Percentiles rank a stretch among this genome's conserved stretches.
Conservation (phyloP, 2,888 invertebrate genomes). For the Drosophila anomalata region DNA sequence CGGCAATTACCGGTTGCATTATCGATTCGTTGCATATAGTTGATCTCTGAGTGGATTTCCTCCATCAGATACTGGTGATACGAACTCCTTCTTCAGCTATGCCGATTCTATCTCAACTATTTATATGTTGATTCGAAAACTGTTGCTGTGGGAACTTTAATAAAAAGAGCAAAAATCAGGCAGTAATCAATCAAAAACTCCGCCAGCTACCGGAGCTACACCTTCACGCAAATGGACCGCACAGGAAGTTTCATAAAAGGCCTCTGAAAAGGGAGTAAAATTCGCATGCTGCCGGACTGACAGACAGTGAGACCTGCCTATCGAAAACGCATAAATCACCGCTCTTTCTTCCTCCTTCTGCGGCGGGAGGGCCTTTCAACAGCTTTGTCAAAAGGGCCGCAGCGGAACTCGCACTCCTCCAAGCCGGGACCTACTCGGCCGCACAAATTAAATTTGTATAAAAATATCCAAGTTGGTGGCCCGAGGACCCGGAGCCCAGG, state of each 20-base stretch:
- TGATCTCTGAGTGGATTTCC: conserved; percentile 1
- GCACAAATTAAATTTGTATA: conserved; percentile 77
- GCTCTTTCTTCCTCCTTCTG: conserved; percentile 19
- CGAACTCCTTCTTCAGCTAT: too few relatives aligned
- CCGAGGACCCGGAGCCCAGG: conserved; percentile 33
- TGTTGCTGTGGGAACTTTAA: not conserved
- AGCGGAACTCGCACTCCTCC: conserved; percentile 19
- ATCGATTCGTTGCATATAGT: conserved; percentile 50
- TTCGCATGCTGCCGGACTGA: conserved; percentile 58
- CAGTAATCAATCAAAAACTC: conserved; percentile 65
- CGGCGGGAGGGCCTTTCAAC: conserved; percentile 69
- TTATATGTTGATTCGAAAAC: not conserved
- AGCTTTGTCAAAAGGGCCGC: conserved; percentile 67
- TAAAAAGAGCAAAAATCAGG: not conserved
- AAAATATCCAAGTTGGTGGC: conserved; percentile 80
- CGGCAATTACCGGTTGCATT: conserved; percentile 64
- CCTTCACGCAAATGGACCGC: conserved; percentile 48
- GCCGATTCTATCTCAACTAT: too few relatives aligned
- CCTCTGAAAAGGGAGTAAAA: conserved; percentile 24
- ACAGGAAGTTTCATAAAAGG: conserved; percentile 64
- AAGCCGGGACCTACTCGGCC: conserved; percentile 51
- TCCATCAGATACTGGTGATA: too few relatives aligned
- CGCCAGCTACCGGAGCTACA: conserved; percentile 61
- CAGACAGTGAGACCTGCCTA: conserved; percentile 44
- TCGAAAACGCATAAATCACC: conserved; percentile 80